Evolutionary conservation across 2,797 vertebrate genomes (phyloP).

Genomic region (Macropodus opercularis): DNA sequence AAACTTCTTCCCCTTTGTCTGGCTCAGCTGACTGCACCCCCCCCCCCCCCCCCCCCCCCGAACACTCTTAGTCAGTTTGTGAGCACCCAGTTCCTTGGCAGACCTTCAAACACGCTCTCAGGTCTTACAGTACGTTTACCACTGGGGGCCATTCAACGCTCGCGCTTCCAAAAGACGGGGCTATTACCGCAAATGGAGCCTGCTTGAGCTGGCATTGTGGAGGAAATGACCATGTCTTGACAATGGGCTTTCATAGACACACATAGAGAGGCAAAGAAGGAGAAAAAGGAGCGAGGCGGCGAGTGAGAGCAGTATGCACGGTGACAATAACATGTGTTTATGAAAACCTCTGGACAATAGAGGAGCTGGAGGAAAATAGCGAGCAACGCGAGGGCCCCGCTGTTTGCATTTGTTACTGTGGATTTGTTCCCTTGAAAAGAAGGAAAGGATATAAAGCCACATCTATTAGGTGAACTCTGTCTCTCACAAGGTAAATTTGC

Average conservation of each 20-base stretch:
- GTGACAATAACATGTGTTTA: constrained; percentile 71
- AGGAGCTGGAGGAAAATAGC: constrained; percentile 62
- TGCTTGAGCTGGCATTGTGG: constrained; percentile 66
- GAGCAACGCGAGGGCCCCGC: constrained; percentile 53
- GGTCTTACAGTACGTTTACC: constrained; percentile 69
- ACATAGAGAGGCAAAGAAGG: constrained; percentile 32
- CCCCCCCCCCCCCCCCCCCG: constrained; percentile 40
- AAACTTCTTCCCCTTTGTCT: constrained; percentile 5
- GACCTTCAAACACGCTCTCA: constrained; percentile 66
- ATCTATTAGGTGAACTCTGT: constrained; percentile 81
- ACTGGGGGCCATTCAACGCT: constrained; percentile 54
- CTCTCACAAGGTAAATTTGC: constrained; percentile 74
- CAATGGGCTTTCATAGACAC: constrained; percentile 68
- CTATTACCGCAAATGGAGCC: constrained; percentile 73
- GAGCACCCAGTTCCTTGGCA: constrained; percentile 52
- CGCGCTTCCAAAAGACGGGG: constrained; percentile 58
- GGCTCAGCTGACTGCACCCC: constrained; percentile 17
- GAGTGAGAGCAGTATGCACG: constrained; percentile 55
- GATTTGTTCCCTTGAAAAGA: constrained; percentile 77
- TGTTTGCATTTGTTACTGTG: constrained; percentile 73
- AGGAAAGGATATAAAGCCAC: constrained; percentile 73
- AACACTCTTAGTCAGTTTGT: constrained; percentile 25
- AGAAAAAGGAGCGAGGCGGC: neutral
- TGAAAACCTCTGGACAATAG: constrained; percentile 74
- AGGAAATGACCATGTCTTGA: constrained; percentile 75